Conservation (phyloP, 2,888 invertebrate species). For the Sepioteuthis lessoniana region DNA sequence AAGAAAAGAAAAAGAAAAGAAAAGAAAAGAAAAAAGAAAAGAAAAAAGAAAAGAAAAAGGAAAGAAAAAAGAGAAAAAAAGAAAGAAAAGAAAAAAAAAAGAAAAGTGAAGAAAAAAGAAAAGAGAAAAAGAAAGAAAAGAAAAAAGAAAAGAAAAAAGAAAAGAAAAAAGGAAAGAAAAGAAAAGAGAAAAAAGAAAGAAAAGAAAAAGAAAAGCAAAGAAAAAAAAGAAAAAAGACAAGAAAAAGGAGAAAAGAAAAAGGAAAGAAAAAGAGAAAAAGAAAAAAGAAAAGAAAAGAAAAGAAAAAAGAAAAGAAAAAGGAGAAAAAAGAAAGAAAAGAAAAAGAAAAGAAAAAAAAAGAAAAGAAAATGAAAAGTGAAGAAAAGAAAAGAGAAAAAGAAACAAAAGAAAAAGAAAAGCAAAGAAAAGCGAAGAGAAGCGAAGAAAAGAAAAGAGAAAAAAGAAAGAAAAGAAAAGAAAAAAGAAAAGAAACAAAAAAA, state of each 20-base stretch:
- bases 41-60: neutral
- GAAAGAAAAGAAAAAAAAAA: neutral
- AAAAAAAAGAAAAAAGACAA: neutral
- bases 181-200: neutral
- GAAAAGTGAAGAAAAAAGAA: neutral
- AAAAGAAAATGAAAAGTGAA: too few relatives aligned
- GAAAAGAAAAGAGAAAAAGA: too few relatives aligned
- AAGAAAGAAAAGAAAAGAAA: too few relatives aligned
- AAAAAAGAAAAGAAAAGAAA: neutral
- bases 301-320: too few relatives aligned
- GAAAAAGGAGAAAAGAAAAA: neutral
- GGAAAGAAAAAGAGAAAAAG: neutral
- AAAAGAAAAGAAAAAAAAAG: too few relatives aligned
- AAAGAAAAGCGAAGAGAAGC: too few relatives aligned
- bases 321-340: too few relatives aligned
- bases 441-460: too few relatives aligned
- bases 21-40: neutral
- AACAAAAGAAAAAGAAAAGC: too few relatives aligned
- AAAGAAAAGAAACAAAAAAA: too few relatives aligned
- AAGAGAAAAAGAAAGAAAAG: neutral
- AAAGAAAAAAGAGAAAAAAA: neutral
- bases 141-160: neutral
- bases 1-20: too few relatives aligned
- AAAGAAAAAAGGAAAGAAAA: neutral
- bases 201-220: neutral